These are phyloP conservation scores for Hoplodrina ambigua DNA, from an alignment of 2,888 invertebrate genomes.

Conservation along the genomic window DNA sequence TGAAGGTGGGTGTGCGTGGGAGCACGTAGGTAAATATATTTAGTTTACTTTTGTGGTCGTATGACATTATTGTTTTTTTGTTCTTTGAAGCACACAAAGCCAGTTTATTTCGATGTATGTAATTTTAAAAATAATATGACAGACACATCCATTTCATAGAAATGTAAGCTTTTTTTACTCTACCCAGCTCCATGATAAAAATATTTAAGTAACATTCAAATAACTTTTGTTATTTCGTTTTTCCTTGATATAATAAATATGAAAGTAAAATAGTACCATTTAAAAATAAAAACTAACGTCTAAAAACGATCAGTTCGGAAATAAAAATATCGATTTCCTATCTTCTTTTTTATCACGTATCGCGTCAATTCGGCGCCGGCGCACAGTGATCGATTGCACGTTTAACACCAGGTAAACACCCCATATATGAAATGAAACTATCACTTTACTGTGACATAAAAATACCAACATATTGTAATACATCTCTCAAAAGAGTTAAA, in stretches of 20 bases:
- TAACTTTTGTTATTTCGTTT: too few species aligned
- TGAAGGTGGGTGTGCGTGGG: background rate
- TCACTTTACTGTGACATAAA: slow-evolving; percentile 67
- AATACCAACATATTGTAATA: slow-evolving; percentile 53
- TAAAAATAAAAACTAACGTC: slow-evolving; percentile 1
- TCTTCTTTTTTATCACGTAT: slow-evolving; percentile 58
- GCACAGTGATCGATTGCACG: slow-evolving; percentile 75
- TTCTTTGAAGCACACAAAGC: too few species aligned
- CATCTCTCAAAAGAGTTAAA: slow-evolving; percentile 16
- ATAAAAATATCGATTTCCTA: slow-evolving; percentile 59
- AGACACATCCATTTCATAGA: too few species aligned
- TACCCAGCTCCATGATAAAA: too few species aligned
- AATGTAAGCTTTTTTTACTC: too few species aligned
- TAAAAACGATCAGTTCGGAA: slow-evolving; percentile 36
- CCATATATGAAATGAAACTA: slow-evolving; percentile 74
- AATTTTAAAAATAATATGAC: too few species aligned
- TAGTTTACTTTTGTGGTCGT: background rate
- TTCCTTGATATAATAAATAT: too few species aligned
- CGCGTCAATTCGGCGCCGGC: slow-evolving; percentile 71
- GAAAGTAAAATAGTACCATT: background rate
- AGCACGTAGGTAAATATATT: slow-evolving; percentile 9
- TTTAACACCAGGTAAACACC: slow-evolving; percentile 73
- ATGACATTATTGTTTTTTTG: background rate
- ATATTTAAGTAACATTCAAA: too few species aligned
- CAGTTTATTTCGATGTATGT: too few species aligned